Base-by-base conservation (phyloP, 2,797 vertebrate genomes). In the Pachyuromys duprasi region DNA sequence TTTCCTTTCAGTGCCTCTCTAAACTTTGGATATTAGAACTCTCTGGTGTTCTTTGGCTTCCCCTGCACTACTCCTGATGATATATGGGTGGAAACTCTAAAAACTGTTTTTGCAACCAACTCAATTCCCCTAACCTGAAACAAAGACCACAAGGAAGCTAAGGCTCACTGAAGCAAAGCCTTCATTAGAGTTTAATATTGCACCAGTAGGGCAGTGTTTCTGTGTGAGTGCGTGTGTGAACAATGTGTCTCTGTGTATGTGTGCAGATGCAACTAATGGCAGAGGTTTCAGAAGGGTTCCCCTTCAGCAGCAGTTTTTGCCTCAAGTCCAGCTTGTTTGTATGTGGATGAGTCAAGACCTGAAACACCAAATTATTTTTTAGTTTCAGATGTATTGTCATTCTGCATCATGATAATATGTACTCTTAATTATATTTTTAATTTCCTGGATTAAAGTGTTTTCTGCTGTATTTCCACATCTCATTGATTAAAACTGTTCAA, bases 341-440 rank as follows among this genome's bases (percentile, higher is more conserved):
- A 0, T 39, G 33, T 24, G 75, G 69, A 90, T 90, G 60, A 95
- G 36, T 22, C 88, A 9, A 11, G 9, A 5, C 24, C 62, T 94
- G 9, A 91, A 90, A 93, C 26, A 80, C 82, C 60, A 97, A 94
- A 97, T 96, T 92, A 92, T 69, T 89, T 95, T 92, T 84, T 91
- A 74, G 12, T 53, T 91, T 63, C 83, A 86, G 62, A 76, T 39
- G 24, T 78, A 60, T 81, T 84, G 93, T 93, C 60, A 92, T 91
- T 45, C 69, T 83, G 14, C 0, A 0, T 3, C 5, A 89, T 45
- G 75, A n/a, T 0, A 0, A 63, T 63, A 70, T 82, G 87, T 93
- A 80, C 75, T 75, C 69, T 94, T 96, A 92, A 95, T 93, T 96
- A 42, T 94, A 89, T 94, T 97, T 97, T 97, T 97, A 96, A 93